phyloP scores from a whole-genome alignment of 2,888 invertebrate species.

The Bombylius major region DNA sequence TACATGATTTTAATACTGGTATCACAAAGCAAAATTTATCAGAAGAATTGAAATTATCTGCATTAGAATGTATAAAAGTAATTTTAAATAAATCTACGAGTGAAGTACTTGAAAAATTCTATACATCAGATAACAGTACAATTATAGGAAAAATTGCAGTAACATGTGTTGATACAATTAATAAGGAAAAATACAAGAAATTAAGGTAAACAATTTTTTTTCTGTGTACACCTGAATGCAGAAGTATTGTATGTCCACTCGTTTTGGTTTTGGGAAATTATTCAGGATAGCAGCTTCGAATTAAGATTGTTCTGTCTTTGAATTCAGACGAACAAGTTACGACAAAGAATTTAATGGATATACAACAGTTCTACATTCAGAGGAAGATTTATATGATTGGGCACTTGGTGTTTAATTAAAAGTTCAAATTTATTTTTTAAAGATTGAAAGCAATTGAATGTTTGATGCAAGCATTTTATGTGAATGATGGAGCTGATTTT shows the following conservation, averaged over 20 bases:
- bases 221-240: too few relatives aligned
- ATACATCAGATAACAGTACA: conserved; percentile 43
- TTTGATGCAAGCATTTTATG: conserved; percentile 48
- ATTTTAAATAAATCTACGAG: conserved; percentile 24
- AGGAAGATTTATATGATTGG: neutral
- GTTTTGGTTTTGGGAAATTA: too few relatives aligned
- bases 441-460: conserved; percentile 45
- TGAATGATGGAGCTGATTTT: conserved; percentile 42
- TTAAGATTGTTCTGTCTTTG: too few relatives aligned
- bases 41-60: conserved; percentile 32
- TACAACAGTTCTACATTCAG: too few relatives aligned
- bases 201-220: conserved; percentile 42
- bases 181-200: conserved; percentile 48
- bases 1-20: conserved; percentile 24
- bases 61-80: conserved; percentile 25
- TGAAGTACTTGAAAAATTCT: conserved; percentile 43
- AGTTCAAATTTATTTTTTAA: conserved; percentile 7
- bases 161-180: conserved; percentile 50
- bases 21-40: conserved; percentile 22
- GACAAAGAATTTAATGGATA: too few relatives aligned
- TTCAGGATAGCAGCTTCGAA: too few relatives aligned
- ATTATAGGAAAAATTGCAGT: conserved; percentile 53
- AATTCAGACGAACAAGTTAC: too few relatives aligned
- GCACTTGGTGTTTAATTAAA: neutral
- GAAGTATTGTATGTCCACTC: too few relatives aligned